Evolutionary conservation across 2,888 invertebrate genomes (phyloP).

Genomic region (Chrysolina haemoptera): DNA sequence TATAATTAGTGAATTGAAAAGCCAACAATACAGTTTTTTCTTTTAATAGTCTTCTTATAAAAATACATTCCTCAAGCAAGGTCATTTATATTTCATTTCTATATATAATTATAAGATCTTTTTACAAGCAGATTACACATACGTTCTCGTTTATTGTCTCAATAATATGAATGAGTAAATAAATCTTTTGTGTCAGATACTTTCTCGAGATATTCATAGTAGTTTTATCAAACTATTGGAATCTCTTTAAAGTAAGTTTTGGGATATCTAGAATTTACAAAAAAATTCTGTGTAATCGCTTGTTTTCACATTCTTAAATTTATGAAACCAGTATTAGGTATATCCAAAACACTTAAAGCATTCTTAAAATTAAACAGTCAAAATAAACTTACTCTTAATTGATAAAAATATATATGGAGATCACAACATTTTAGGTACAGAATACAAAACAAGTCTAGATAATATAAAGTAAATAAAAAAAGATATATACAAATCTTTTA

Average conservation of each 20-base stretch:
- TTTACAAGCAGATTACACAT: slow-evolving; percentile 2
- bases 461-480: slow-evolving; percentile 27
- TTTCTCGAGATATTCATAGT: neutral
- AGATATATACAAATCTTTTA: slow-evolving; percentile 21
- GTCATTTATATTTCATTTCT: slow-evolving; percentile 21
- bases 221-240: neutral
- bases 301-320: slow-evolving; percentile 14
- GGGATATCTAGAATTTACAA: neutral
- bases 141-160: slow-evolving; percentile 36
- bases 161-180: slow-evolving; percentile 15
- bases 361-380: slow-evolving; percentile 47
- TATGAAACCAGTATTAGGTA: slow-evolving; percentile 29
- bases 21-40: slow-evolving; percentile 9
- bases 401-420: slow-evolving; percentile 45
- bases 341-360: slow-evolving; percentile 37
- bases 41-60: slow-evolving; percentile 44
- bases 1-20: neutral
- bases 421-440: slow-evolving; percentile 48
- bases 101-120: slow-evolving; percentile 15
- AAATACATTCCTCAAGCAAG: slow-evolving; percentile 45
- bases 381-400: slow-evolving; percentile 31
- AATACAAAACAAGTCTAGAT: slow-evolving; percentile 28
- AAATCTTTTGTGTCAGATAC: neutral
- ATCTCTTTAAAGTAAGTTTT: neutral
- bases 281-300: slow-evolving; percentile 9